Evolutionary conservation across 1,140 invertebrate genomes (phyloP), one percentile per base, ranked within the genome.

Genomic region (Charaxes varanes): DNA sequence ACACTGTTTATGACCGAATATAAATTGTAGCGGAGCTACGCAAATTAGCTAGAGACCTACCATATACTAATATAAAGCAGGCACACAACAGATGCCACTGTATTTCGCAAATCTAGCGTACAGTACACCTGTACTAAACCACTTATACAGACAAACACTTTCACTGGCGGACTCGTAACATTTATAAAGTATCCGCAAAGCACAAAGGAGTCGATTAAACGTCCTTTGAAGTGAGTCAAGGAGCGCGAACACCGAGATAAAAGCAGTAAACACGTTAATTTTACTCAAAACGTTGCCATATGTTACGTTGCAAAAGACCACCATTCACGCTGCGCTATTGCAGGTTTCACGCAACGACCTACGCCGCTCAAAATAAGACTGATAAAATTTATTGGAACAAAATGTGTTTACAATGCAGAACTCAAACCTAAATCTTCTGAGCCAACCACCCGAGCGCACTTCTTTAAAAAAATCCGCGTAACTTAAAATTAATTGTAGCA

Each of bases 241-340:
- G 23, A 41, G 47, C 34, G 33, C 35, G 35, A 38, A 50, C 28
- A 37, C 26, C 6, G 42, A 54, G 34, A 50, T 50, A 50, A 50
- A 50, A 50, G 47, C 47, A 36, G 30, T 43, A 23, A 44, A 44
- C 41, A 44, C 41, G 41, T 50, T 50, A 50, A 50, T 43, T 50
- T 43, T 33, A 36, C 35, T 50, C 35, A 43, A 50, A 42, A 50
- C 41, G 28, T 19, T 40, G 35, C 21, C 47, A 38, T 50, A 44
- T 34, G 19, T 23, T 32, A 36, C 23, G 21, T 16, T 35, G 32
- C 19, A 15, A 8, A 43, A 22, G 13, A 28, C 14, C 24, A 36
- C 41, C 22, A 34, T 6, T 19, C 30, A 34, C 30, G 22, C 14
- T 21, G 8, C 23, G 11, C n/a, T n/a, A n/a, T n/a, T n/a, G n/a